Conservation (phyloP, 2,113 vertebrate species). For the Polypterus bichir region DNA sequence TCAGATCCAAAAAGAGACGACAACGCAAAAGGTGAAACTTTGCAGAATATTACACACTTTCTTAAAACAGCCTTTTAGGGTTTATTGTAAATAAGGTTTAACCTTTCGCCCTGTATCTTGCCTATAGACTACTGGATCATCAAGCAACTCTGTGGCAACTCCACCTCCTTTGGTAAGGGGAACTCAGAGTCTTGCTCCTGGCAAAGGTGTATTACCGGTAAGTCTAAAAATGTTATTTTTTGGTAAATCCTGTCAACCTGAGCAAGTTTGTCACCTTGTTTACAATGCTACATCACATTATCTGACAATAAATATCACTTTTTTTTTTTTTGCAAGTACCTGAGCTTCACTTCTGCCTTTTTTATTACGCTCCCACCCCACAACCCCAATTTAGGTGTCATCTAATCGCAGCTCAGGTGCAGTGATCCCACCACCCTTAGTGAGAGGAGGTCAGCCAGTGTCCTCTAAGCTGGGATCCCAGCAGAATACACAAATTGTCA, state of each 20-base stretch:
- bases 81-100: too few species aligned
- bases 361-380: not conserved
- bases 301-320: too few species aligned
- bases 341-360: too few species aligned
- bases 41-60: conserved; percentile 1
- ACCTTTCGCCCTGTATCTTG: not conserved
- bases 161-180: conserved; percentile 83
- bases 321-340: too few species aligned
- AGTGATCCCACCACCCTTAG: conserved; percentile 84
- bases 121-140: conserved; percentile 49
- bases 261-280: too few species aligned
- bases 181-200: conserved; percentile 60
- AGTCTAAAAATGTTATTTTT: conserved; percentile 21
- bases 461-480: conserved; percentile 66
- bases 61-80: too few species aligned
- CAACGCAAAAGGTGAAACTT: conserved; percentile 65
- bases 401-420: conserved; percentile 67
- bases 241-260: too few species aligned
- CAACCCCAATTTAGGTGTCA: conserved; percentile 34
- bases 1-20: conserved; percentile 85
- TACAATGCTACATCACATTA: too few species aligned
- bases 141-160: conserved; percentile 61
- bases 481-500: conserved; percentile 74
- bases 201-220: conserved; percentile 79
- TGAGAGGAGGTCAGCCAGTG: conserved; percentile 78